phyloP scores from a whole-genome alignment of 2,888 invertebrate species.

The Bimastos eiseni region DNA sequence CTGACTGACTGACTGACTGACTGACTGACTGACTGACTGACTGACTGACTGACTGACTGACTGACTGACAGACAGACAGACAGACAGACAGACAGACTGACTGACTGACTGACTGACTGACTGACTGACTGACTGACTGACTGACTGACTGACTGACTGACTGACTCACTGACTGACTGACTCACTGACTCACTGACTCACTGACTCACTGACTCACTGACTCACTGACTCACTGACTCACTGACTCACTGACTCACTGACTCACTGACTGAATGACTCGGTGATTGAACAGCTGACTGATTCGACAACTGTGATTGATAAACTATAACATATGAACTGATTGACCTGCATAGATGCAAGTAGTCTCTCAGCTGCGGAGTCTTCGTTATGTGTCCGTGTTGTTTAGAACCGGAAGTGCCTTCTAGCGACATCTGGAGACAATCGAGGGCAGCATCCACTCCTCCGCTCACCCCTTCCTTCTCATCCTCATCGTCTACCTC shows the following conservation, averaged over 20 bases:
- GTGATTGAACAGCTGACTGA: background rate
- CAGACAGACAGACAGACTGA: too few species aligned
- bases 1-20: too few species aligned
- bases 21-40: too few species aligned
- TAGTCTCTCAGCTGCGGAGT: constrained; percentile 92
- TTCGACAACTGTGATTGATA: background rate
- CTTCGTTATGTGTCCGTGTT: constrained; percentile 81
- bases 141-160: background rate
- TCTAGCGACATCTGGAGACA: constrained; percentile 90
- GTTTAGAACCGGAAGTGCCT: constrained; percentile 70
- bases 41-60: too few species aligned
- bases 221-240: background rate
- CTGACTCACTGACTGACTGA: background rate
- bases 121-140: background rate
- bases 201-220: background rate
- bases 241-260: background rate
- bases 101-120: too few species aligned
- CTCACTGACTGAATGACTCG: background rate
- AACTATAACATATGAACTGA: background rate
- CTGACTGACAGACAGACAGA: too few species aligned
- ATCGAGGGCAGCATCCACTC: constrained; percentile 86
- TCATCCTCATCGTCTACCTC: constrained; percentile 57
- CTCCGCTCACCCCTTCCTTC: constrained; percentile 76
- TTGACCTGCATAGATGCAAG: constrained; percentile 61
- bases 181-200: background rate